Conservation (phyloP, 2,113 vertebrate genomes). For the Spermophilus dauricus region DNA sequence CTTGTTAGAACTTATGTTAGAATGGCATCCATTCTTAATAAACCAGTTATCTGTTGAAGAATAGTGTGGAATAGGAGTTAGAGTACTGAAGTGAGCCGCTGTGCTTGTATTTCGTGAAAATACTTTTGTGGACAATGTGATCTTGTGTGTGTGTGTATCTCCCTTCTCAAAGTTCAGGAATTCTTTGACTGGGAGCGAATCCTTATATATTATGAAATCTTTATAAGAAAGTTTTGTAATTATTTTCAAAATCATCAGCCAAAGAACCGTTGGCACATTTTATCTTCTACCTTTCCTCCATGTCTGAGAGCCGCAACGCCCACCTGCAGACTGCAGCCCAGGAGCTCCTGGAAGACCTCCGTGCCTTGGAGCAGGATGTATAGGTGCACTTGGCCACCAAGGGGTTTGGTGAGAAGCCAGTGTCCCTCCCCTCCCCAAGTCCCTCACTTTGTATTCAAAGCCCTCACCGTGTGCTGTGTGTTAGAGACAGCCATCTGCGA, state of each 20-base stretch:
- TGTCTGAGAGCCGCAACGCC: conserved; percentile 88
- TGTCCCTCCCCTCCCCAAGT: background rate
- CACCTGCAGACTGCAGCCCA: conserved; percentile 90
- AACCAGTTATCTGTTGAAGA: no score
- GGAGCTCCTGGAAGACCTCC: conserved; percentile 94
- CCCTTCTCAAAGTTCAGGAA: no score
- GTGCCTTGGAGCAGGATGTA: conserved; percentile 76
- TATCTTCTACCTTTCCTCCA: conserved; percentile 51
- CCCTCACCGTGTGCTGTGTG: background rate
- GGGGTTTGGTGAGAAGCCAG: background rate
- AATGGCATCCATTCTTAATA: no score
- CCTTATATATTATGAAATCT: no score
- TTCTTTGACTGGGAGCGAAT: no score
- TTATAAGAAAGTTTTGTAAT: no score
- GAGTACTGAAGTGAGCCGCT: no score
- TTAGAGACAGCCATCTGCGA: background rate
- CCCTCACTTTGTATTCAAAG: background rate
- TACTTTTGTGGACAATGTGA: no score
- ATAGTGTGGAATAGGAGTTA: no score
- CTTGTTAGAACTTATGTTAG: no score
- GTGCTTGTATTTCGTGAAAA: no score
- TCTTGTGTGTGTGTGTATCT: no score
- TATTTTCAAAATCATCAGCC: background rate
- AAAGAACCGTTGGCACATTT: background rate
- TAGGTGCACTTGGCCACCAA: conserved; percentile 64